Conservation (phyloP, 1,140 invertebrate species). For the Drosophila saltans region DNA sequence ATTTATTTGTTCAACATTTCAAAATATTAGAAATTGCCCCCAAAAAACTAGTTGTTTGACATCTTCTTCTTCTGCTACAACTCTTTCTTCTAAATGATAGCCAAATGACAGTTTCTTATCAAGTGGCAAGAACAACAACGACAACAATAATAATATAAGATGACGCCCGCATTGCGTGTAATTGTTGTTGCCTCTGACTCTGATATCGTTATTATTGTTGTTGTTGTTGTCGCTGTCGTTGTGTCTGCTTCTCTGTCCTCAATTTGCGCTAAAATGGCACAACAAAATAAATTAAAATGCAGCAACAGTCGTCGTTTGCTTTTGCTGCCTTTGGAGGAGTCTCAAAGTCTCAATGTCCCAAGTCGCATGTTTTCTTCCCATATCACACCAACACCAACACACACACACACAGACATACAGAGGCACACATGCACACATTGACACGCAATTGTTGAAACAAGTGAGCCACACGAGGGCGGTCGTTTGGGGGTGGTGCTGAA, state of each 20-base stretch:
- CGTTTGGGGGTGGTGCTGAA: background rate
- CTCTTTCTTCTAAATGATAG: conserved; percentile 21
- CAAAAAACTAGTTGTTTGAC: too few relatives aligned
- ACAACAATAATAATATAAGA: conserved; percentile 27
- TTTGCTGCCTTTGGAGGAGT: conserved; percentile 10
- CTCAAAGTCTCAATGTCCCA: conserved; percentile 48
- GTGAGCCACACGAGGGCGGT: background rate
- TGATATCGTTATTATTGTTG: conserved; percentile 20
- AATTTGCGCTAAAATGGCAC: conserved; percentile 79
- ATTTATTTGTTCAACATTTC: conserved; percentile 3
- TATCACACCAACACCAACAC: conserved; percentile 29
- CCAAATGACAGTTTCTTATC: conserved; percentile 72
- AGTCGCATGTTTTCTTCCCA: conserved; percentile 40
- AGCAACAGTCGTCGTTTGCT: conserved; percentile 39
- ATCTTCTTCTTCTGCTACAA: background rate
- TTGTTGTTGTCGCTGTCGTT: conserved; percentile 33
- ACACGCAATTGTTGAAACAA: conserved; percentile 1
- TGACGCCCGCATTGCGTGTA: conserved; percentile 56
- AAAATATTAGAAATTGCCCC: too few relatives aligned
- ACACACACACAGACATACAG: background rate
- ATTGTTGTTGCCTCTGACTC: conserved; percentile 9
- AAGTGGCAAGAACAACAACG: conserved; percentile 29
- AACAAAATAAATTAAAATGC: conserved; percentile 80
- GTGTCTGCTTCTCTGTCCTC: conserved; percentile 47
- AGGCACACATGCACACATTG: conserved; percentile 12